Percentiles rank a stretch among this genome's conserved stretches.
These are phyloP conservation scores for Myiotriccus ornatus DNA, from an alignment of 2,797 vertebrate species.

Conservation along the genomic window DNA sequence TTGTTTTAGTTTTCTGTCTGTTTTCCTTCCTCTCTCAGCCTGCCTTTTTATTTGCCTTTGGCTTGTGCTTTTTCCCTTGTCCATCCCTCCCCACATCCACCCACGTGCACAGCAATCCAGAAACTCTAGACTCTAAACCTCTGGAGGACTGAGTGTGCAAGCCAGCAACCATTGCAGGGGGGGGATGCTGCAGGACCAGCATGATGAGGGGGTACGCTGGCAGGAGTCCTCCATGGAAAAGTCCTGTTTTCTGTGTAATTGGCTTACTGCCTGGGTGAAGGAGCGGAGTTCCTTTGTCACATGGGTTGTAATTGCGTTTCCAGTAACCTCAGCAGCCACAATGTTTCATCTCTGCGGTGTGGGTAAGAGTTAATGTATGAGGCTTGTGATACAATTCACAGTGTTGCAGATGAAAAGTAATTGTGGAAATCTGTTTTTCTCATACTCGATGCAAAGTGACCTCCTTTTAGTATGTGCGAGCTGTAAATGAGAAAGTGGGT, in stretches of 20 bases:
- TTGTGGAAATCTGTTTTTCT: neutral
- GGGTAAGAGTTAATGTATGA: neutral
- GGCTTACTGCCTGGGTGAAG: neutral
- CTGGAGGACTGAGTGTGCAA: accelerated
- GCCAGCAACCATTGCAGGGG: neutral
- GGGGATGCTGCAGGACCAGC: neutral
- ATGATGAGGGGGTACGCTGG: accelerated
- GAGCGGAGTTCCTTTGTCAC: neutral
- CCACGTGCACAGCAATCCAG: neutral
- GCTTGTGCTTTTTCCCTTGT: neutral
- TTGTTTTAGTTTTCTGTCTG: neutral
- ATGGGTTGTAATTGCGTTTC: neutral
- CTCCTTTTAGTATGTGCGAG: neutral
- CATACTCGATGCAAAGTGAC: accelerated
- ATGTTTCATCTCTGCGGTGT: accelerated
- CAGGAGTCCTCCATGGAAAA: neutral
- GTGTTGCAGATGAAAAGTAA: neutral
- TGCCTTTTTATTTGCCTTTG: neutral
- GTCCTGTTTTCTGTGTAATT: neutral
- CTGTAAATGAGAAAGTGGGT: neutral
- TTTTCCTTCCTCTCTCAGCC: neutral
- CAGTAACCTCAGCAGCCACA: neutral
- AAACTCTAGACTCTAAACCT: neutral
- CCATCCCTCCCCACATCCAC: neutral
- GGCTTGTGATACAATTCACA: neutral